A percentile compares a stretch with the other conserved stretches of the same genome.
Evolutionary conservation across 2,888 invertebrate species (phyloP).

Genomic region (Crepidodera aurea): DNA sequence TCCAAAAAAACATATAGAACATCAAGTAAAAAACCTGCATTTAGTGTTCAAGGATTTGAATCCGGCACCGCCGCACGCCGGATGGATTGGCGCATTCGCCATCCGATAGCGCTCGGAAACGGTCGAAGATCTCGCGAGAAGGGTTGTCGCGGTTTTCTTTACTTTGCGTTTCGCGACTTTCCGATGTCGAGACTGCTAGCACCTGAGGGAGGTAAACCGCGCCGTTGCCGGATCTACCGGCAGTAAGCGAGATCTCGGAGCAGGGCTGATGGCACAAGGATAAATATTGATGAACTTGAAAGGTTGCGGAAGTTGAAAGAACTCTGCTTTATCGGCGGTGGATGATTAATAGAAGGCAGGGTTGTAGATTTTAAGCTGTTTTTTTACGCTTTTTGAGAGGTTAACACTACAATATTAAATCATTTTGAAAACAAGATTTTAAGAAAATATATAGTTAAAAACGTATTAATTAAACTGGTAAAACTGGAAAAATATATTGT

Average conservation of each 20-base stretch:
- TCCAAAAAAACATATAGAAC: too few relatives aligned
- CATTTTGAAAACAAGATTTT: too few relatives aligned
- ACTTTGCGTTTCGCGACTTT: slow-evolving; percentile 24
- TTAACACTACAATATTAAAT: too few relatives aligned
- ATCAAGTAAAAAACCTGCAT: too few relatives aligned
- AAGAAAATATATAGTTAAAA: too few relatives aligned
- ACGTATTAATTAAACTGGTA: too few relatives aligned
- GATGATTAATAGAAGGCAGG: slow-evolving; percentile 20
- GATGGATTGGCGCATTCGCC: slow-evolving; percentile 24
- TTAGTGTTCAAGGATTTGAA: too few relatives aligned
- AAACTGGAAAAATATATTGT: too few relatives aligned
- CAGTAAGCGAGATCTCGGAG: slow-evolving; percentile 11
- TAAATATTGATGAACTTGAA: slow-evolving; percentile 28
- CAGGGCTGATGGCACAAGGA: slow-evolving; percentile 9
- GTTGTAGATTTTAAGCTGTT: background rate
- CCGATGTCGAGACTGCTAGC: slow-evolving; percentile 26
- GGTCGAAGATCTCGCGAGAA: slow-evolving; percentile 31
- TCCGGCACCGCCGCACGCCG: slow-evolving; percentile 12
- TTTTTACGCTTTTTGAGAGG: slow-evolving; percentile 3
- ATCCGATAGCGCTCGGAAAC: slow-evolving; percentile 27
- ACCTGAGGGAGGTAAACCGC: slow-evolving; percentile 29
- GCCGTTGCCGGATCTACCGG: slow-evolving; percentile 21
- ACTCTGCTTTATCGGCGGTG: slow-evolving; percentile 21
- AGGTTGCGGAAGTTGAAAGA: slow-evolving; percentile 28
- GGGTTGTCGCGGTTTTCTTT: slow-evolving; percentile 30